Evolutionary conservation across 2,888 invertebrate genomes (phyloP).

Genomic region (Caenorhabditis macrosperma): DNA sequence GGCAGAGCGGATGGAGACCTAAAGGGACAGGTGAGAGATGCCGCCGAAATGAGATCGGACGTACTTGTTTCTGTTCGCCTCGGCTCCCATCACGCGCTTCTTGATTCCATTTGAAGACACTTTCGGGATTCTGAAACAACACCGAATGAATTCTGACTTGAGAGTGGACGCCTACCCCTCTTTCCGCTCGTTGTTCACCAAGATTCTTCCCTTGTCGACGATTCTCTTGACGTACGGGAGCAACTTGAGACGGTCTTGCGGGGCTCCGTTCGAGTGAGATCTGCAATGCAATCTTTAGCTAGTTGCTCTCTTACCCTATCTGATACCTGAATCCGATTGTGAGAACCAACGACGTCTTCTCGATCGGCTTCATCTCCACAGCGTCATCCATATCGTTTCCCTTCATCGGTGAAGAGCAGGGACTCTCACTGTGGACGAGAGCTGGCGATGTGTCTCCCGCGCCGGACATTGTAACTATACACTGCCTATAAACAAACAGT

Average conservation of each 20-base stretch:
- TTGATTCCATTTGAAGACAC: neutral
- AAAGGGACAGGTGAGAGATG: no score
- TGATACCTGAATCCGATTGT: constrained; percentile 4
- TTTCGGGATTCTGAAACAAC: neutral
- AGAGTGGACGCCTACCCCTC: neutral
- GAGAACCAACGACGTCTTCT: neutral
- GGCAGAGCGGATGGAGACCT: no score
- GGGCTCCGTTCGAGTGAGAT: neutral
- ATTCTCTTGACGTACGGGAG: constrained; percentile 1
- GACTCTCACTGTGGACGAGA: neutral
- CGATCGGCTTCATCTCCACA: neutral
- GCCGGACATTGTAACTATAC: no score
- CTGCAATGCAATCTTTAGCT: neutral
- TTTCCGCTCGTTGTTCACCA: neutral
- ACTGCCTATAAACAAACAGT: no score
- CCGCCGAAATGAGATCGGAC: neutral
- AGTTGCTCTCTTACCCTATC: neutral
- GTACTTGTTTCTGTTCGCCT: neutral
- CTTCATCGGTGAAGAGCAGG: neutral
- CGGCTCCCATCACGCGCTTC: neutral
- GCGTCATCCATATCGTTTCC: neutral
- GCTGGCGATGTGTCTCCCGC: no score
- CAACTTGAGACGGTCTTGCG: neutral
- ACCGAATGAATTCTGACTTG: neutral
- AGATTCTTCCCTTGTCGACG: neutral